These are phyloP conservation scores for Hypsibius dujardini DNA, from an alignment of 1,140 invertebrate genomes.

Conservation along the genomic window DNA sequence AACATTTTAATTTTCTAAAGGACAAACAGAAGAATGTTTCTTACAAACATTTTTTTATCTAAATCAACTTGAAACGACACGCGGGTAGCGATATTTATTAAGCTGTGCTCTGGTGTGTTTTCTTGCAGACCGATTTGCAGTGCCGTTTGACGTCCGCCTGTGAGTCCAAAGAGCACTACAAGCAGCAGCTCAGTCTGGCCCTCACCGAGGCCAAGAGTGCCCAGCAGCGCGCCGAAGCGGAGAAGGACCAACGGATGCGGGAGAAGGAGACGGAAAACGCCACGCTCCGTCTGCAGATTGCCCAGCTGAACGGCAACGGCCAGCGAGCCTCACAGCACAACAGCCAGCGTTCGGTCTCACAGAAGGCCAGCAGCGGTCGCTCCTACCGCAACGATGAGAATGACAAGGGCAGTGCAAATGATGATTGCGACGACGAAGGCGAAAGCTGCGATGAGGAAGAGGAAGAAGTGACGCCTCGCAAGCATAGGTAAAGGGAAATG, in stretches of 20 bases:
- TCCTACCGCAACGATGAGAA: neutral
- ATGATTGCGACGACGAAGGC: neutral
- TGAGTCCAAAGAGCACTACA: constrained; percentile 1
- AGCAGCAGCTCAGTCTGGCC: neutral
- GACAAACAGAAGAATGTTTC: neutral
- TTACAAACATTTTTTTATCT: neutral
- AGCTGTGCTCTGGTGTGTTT: neutral
- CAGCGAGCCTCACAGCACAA: neutral
- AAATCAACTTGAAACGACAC: neutral
- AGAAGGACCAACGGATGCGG: neutral
- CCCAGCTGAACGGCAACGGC: neutral
- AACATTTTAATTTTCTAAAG: neutral
- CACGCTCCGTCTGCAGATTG: neutral
- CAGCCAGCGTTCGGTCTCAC: neutral
- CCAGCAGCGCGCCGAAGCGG: neutral
- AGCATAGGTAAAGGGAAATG: too few species aligned
- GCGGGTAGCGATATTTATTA: neutral
- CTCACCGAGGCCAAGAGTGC: neutral
- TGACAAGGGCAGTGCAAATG: neutral
- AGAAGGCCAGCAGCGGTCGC: neutral
- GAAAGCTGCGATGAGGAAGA: neutral
- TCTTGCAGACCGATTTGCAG: constrained; percentile 1
- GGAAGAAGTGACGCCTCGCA: too few species aligned
- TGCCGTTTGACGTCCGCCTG: neutral
- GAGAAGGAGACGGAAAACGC: neutral